phyloP scores from a whole-genome alignment of 2,888 invertebrate genomes.

The Dermolepida albohirtum region DNA sequence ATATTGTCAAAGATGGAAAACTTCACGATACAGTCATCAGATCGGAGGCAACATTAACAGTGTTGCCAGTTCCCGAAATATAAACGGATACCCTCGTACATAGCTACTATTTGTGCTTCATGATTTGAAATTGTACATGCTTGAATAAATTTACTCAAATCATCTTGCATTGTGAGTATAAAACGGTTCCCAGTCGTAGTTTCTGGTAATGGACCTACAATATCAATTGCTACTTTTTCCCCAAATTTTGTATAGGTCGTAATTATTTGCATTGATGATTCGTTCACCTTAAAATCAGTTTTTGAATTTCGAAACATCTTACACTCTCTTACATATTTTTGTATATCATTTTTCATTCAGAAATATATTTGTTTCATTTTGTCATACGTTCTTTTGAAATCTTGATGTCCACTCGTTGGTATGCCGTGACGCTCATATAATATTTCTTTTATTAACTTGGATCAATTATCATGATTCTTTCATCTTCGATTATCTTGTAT shows the following conservation, averaged over 20 bases:
- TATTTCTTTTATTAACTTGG: conserved; percentile 34
- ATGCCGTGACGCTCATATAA: conserved; percentile 46
- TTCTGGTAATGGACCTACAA: conserved; percentile 56
- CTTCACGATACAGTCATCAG: no score
- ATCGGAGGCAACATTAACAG: no score
- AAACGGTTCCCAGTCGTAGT: conserved; percentile 55
- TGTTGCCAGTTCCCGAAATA: no score
- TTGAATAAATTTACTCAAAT: conserved; percentile 57
- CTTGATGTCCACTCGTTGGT: conserved; percentile 46
- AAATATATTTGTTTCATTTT: conserved; percentile 46
- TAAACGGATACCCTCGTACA: no score
- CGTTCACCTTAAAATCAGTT: conserved; percentile 41
- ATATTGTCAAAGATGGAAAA: no score
- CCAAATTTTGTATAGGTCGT: conserved; percentile 39
- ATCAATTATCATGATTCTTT: conserved; percentile 23
- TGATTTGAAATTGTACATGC: conserved; percentile 56
- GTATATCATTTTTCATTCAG: conserved; percentile 55
- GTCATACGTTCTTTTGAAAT: conserved; percentile 45
- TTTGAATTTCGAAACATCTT: conserved; percentile 51
- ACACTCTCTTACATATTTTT: conserved; percentile 52
- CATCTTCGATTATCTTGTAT: conserved; percentile 29
- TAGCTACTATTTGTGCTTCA: conserved; percentile 56
- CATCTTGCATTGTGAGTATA: conserved; percentile 59
- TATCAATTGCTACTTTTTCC: conserved; percentile 55
- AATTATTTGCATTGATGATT: conserved; percentile 49